Evolutionary conservation across 1,140 invertebrate genomes (phyloP).

Genomic region (Trichonephila clavipes): DNA sequence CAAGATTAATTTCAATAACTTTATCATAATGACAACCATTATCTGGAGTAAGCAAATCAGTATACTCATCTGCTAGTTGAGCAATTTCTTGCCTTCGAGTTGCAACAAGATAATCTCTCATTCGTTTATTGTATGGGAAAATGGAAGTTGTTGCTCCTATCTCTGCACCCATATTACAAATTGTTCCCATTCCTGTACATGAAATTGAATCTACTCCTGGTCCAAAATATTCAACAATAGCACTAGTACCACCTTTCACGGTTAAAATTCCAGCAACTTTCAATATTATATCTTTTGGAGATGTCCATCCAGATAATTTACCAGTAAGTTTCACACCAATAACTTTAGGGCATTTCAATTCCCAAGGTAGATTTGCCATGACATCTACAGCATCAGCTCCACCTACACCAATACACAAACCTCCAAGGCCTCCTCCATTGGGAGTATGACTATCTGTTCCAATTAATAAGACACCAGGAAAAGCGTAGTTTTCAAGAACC

Average conservation of each 20-base stretch:
- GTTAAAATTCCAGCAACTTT: conserved; percentile 92
- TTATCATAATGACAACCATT: conserved; percentile 92
- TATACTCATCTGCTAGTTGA: conserved; percentile 88
- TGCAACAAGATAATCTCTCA: conserved; percentile 95
- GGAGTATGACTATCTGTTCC: conserved; percentile 99
- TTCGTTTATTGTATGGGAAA: conserved; percentile 97
- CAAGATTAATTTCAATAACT: conserved; percentile 85
- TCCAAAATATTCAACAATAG: conserved; percentile 99
- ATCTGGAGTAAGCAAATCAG: conserved; percentile 91
- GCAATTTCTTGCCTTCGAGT: conserved; percentile 91
- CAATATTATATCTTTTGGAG: conserved; percentile 98
- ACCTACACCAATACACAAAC: conserved; percentile 99
- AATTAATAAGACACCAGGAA: conserved; percentile 98
- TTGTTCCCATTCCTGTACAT: conserved; percentile 99
- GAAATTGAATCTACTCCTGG: conserved; percentile 98
- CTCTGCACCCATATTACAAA: conserved; percentile 99
- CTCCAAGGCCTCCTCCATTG: conserved; percentile 97
- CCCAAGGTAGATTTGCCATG: conserved; percentile 99
- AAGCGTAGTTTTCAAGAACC: conserved; percentile 99
- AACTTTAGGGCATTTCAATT: conserved; percentile 98
- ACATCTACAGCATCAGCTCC: conserved; percentile 99
- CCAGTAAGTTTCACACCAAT: conserved; percentile 99
- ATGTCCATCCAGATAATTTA: conserved; percentile 97
- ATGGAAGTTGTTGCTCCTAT: conserved; percentile 99
- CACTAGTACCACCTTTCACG: conserved; percentile 98